Conservation (phyloP, 2,888 invertebrate genomes). For the Adineta ricciae region DNA sequence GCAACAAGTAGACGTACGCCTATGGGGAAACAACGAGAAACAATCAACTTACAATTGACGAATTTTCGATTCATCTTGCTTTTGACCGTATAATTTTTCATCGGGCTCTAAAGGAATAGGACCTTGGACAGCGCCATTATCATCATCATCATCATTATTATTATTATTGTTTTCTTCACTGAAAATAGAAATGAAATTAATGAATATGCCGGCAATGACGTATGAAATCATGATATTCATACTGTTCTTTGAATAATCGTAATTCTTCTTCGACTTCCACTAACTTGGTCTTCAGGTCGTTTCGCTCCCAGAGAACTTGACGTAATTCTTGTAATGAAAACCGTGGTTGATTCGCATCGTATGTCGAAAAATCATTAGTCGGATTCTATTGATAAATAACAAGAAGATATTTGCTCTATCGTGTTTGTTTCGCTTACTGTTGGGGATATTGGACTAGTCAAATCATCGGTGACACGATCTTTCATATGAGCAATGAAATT, state of each 20-base stretch:
- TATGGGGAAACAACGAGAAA: background rate
- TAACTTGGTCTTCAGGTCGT: slow-evolving; percentile 77
- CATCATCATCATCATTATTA: background rate
- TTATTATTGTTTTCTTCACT: background rate
- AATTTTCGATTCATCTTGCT: background rate
- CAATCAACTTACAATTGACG: slow-evolving; percentile 12
- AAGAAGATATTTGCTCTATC: too few species aligned
- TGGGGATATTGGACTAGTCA: background rate
- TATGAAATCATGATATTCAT: slow-evolving; percentile 28
- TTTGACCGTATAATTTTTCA: background rate
- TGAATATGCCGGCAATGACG: too few species aligned
- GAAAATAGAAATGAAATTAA: too few species aligned
- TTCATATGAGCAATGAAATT: slow-evolving; percentile 67
- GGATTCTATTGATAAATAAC: background rate
- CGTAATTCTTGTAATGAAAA: slow-evolving; percentile 74
- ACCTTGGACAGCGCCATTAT: background rate
- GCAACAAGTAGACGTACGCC: background rate
- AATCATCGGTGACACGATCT: slow-evolving; percentile 41
- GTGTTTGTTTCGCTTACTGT: background rate
- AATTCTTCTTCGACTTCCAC: slow-evolving; percentile 86
- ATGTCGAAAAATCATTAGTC: background rate
- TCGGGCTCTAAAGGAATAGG: background rate
- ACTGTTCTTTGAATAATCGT: slow-evolving; percentile 61
- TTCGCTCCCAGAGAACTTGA: slow-evolving; percentile 77
- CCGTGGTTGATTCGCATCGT: slow-evolving; percentile 59